phyloP scores from a whole-genome alignment of 1,140 invertebrate species.

The Eueides isabella region DNA sequence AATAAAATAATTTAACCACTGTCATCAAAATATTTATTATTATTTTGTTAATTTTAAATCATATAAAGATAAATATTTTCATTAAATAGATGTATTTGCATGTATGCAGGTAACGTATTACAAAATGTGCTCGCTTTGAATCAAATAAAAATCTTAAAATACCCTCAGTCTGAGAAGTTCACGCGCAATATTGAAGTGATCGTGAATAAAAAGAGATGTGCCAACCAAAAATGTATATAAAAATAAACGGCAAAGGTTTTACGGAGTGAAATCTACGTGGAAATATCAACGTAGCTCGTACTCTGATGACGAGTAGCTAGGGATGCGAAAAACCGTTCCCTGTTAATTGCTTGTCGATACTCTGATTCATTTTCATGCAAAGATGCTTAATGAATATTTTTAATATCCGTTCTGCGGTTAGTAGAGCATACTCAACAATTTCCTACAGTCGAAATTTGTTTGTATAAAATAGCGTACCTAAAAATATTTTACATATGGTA shows the following conservation, averaged over 20 bases:
- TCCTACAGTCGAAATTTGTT: neutral
- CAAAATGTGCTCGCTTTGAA: conserved; percentile 17
- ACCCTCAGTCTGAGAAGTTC: conserved; percentile 48
- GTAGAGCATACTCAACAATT: neutral
- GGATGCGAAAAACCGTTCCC: conserved; percentile 42
- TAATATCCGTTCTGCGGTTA: neutral
- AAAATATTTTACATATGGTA: neutral
- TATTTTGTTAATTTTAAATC: neutral
- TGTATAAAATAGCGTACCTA: neutral
- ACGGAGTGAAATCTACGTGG: conserved; percentile 80
- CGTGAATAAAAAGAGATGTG: conserved; percentile 72
- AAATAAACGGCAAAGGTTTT: conserved; percentile 79
- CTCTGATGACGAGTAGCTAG: conserved; percentile 76
- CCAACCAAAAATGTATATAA: conserved; percentile 77
- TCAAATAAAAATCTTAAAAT: conserved; percentile 46
- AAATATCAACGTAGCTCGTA: conserved; percentile 77
- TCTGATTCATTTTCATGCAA: conserved; percentile 36
- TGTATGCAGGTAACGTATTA: neutral
- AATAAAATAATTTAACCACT: no score
- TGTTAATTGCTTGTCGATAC: conserved; percentile 52
- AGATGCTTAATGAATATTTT: conserved; percentile 4
- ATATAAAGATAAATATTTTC: no score
- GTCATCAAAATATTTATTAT: no score
- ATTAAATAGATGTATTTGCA: neutral
- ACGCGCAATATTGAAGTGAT: conserved; percentile 60